phyloP scores from a whole-genome alignment of 2,113 vertebrate species.

The Tupaia tana region DNA sequence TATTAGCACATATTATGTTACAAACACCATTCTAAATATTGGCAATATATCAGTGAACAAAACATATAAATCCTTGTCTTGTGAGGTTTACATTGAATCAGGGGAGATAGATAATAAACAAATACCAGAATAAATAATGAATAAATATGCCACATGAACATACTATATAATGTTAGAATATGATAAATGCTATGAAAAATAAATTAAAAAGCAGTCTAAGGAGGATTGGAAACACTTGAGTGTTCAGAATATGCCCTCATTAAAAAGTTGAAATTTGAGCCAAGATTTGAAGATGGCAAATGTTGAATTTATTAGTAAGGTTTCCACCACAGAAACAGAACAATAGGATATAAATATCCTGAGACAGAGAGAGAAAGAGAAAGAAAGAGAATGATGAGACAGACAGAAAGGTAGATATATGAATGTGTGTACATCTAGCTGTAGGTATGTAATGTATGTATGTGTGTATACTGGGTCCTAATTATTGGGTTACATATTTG shows the following conservation, averaged over 20 bases:
- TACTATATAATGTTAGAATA: neutral
- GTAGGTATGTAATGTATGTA: neutral
- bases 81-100: neutral
- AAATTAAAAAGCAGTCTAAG: neutral
- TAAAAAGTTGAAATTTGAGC: neutral
- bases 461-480: neutral
- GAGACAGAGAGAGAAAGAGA: neutral
- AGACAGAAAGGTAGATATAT: neutral
- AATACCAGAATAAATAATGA: neutral
- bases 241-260: neutral
- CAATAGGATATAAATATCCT: neutral
- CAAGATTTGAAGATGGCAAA: neutral
- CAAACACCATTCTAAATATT: constrained; percentile 4
- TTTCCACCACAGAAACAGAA: neutral
- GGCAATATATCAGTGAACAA: neutral
- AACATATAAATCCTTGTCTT: neutral
- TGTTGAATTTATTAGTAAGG: neutral
- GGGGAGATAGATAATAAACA: neutral
- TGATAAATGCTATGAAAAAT: neutral
- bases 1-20: constrained; percentile 4
- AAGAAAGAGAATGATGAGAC: neutral
- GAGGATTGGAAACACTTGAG: neutral
- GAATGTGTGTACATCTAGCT: no score
- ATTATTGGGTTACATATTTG: neutral
- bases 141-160: neutral